Evolutionary conservation across 2,888 invertebrate species (phyloP), one percentile per base, ranked within the genome.

Genomic region (Lamellibrachia satsuma): DNA sequence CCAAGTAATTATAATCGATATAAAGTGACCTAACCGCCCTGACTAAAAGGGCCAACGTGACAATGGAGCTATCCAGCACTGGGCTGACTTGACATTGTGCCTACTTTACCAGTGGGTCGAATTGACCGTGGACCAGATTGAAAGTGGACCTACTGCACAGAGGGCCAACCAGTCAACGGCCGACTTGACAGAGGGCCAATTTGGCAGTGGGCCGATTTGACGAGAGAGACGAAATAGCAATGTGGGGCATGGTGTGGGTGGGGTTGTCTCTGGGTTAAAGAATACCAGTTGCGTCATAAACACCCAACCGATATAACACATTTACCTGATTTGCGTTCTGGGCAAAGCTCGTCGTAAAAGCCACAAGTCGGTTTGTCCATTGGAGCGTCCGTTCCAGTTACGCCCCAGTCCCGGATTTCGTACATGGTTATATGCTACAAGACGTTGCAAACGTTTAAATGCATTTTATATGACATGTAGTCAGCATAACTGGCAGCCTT

Each of bases 281-380:
- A 39, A 39, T 39, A 39, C 39, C 39, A 91, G 15, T 91, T 91
- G 15, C 15, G 6, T 11, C 15, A 91, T 7, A 27, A 52, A 91
- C 0, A 2, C 90, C 90, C n/a, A 15, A 52, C 27, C 6, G 27
- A 15, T 27, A 7, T 22, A 27, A 91, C 39, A 52, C 91, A 91
- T n/a, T 52, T 91, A 91, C 91, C 75, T 75, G 75, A 22, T 75
- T 75, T 75, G 75, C 22, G 6, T 22, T 75, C n/a, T 55, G 15
- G 52, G 27, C 91, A 91, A 55, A 91, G 57, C 27, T 91, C 91
- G n/a, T 91, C 57, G 55, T 51, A 52, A 91, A 52, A 91, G 7
- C 91, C 91, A 57, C 91, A 91, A 2, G 52, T 52, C 52, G 91
- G 91, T 55, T 52, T 52, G 27, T 91, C 91, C 52, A 27, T n/a